phyloP scores from a whole-genome alignment of 2,888 invertebrate genomes.

The Morpho achilles region DNA sequence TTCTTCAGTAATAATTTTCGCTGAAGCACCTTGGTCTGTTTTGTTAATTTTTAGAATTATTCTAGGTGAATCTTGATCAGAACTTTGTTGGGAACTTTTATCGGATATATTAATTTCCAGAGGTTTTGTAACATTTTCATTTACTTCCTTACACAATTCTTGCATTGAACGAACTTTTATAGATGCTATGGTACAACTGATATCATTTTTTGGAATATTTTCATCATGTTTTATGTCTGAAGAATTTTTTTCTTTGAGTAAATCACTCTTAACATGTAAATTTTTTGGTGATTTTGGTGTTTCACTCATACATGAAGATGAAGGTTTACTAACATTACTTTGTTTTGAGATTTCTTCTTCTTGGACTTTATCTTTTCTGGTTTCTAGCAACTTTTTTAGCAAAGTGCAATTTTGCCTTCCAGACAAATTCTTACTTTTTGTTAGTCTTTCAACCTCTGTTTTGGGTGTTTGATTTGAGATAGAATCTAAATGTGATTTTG shows the following conservation, averaged over 20 bases:
- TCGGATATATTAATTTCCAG: conserved; percentile 69
- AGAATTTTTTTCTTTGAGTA: conserved; percentile 20
- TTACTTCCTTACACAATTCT: conserved; percentile 45
- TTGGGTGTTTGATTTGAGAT: conserved; percentile 13
- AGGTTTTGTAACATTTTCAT: conserved; percentile 61
- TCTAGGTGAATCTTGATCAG: conserved; percentile 75
- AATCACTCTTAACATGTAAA: conserved; percentile 19
- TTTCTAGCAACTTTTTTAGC: conserved; percentile 65
- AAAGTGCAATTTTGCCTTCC: conserved; percentile 59
- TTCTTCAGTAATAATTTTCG: conserved; percentile 73
- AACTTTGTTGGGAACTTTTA: conserved; percentile 55
- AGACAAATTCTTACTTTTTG: conserved; percentile 22
- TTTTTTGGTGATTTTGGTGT: conserved; percentile 19
- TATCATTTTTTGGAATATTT: conserved; percentile 28
- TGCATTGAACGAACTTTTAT: conserved; percentile 41
- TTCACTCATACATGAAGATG: conserved; percentile 23
- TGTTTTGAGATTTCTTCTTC: conserved; percentile 39
- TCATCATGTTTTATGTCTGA: conserved; percentile 26
- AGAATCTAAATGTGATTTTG: conserved; percentile 16
- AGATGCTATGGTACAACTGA: conserved; percentile 23
- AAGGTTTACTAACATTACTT: conserved; percentile 37
- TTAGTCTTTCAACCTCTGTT: conserved; percentile 15
- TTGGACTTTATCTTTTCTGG: conserved; percentile 49
- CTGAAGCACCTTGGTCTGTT: conserved; percentile 74
- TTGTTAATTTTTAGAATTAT: conserved; percentile 84